Base-by-base conservation (phyloP, 2,888 invertebrate species). In the Leptothorax acervorum region DNA sequence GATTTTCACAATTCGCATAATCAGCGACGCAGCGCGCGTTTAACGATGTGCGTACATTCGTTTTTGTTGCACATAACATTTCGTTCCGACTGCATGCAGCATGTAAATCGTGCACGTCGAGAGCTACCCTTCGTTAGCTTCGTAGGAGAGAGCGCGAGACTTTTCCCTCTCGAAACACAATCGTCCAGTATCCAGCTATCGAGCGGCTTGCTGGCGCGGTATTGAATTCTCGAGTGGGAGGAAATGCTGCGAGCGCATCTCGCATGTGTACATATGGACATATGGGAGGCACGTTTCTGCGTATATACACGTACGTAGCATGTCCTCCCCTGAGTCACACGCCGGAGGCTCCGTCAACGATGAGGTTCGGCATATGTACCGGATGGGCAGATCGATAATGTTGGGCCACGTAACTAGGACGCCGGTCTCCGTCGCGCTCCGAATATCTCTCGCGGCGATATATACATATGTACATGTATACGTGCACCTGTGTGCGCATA, bases 301-400 rank as follows among this genome's bases (percentile, higher is more conserved):
- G 28, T 11, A 28, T 2, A n/a, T 9, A 45, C 12, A 42, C 28
- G 12, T 76, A 60, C 28, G 39, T 31, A 18, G 39, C 39, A 1
- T 31, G 48, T 60, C 39, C 60, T 74, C 76, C 35, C 73, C 68
- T 11, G 73, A 78, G 74, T 76, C 85, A 87, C 75, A 79, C 78
- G 82, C 35, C 57, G 55, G 70, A 35, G 78, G 31, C 23, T 57
- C 45, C 74, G 12, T 70, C 35, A 39, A 28, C 81, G 68, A 73
- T 55, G 68, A 86, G 76, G 79, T 76, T 86, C 78, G 65, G 60
- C 65, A 76, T 82, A 84, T 82, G 84, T 70, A 71, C 48, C 65
- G 85, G 73, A 62, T 84, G 76, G 82, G 42, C 63, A 82, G 82
- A 88, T 89, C 89, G 87, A 89, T 90, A 90, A n/a, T 71, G 31